Base-by-base conservation (phyloP, 2,888 invertebrate genomes). In the Drosophila multiciliata region DNA sequence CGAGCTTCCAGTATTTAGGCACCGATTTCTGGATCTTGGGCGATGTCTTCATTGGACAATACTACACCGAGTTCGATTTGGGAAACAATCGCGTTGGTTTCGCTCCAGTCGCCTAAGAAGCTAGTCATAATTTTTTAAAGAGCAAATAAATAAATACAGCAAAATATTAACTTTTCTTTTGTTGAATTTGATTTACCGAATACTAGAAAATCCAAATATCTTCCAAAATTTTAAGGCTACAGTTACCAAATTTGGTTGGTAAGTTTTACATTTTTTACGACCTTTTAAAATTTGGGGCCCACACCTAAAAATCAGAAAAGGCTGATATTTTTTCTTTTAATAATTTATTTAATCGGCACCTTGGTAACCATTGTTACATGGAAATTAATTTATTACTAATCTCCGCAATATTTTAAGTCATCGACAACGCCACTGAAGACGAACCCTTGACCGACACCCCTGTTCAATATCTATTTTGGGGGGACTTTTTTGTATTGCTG, bases 21-120 rank as follows among this genome's bases (percentile, higher is more conserved):
- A 75, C 67, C 26, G 69, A 82, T 17, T 94, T 99, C 87, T 99
- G 99, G 99, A 99, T 99, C 93, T 94, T 99, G 82, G 99, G 99
- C 67, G 99, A 99, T 94, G 97, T 98, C 78, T 99, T 99, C 94
- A 97, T 99, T 92, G 98, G 98, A 59, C 96, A 95, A 90, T 99
- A 95, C 94, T 99, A 99, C 94, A 98, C 99, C 0, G 97, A 98
- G 94, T 99, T 99, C 93, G 98, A 99, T 94, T 94, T 97, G 92
- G 96, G 95, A 75, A 97, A 97, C 91, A 95, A 96, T 90, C 95
- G 97, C 62, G 94, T 99, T 90, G 99, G 98, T 69, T 98, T 99
- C 93, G 98, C 99, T 54, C 91, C 92, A 29, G 80, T 83, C 74
- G 95, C 95, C 9, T 78, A 75, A 72, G 2, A 32, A 40, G 9